These are phyloP conservation scores for Colletes latitarsis DNA, from an alignment of 1,140 invertebrate species.

Conservation along the genomic window DNA sequence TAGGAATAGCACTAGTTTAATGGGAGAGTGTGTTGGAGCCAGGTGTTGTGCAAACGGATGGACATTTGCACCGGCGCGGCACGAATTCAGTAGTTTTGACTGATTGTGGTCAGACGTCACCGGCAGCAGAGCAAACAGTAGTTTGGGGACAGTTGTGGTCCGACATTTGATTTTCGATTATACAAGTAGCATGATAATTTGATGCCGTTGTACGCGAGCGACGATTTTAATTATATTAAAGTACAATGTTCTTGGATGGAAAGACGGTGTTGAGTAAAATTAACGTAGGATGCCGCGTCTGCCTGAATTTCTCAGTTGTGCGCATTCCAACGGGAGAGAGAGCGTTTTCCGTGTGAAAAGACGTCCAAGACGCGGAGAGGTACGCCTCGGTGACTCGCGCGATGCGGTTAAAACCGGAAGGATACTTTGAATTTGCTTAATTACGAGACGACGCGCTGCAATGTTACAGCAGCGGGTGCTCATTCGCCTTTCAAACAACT, in stretches of 20 bases:
- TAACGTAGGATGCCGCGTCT: too few species aligned
- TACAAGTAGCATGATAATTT: background rate
- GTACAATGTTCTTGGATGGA: too few species aligned
- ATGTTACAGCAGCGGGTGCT: too few species aligned
- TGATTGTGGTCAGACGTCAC: slow-evolving; percentile 28
- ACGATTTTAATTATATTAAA: background rate
- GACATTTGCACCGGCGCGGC: background rate
- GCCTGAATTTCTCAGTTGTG: background rate
- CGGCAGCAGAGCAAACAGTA: slow-evolving; percentile 1
- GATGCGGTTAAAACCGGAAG: background rate
- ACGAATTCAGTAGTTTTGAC: slow-evolving; percentile 21
- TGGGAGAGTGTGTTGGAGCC: background rate
- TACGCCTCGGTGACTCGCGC: background rate
- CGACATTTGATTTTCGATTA: slow-evolving; percentile 1
- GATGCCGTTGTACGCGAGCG: background rate
- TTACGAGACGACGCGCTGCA: background rate
- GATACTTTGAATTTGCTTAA: background rate
- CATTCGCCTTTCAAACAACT: too few species aligned
- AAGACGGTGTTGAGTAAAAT: too few species aligned
- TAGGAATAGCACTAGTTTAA: too few species aligned
- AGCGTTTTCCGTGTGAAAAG: background rate
- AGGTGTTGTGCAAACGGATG: background rate
- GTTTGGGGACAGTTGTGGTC: background rate
- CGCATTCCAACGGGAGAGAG: background rate
- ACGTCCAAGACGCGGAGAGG: background rate